A percentile compares a stretch with the other conserved stretches of the same genome.
These are phyloP conservation scores for Mamestra configurata DNA, from an alignment of 1,140 invertebrate genomes.

Conservation along the genomic window DNA sequence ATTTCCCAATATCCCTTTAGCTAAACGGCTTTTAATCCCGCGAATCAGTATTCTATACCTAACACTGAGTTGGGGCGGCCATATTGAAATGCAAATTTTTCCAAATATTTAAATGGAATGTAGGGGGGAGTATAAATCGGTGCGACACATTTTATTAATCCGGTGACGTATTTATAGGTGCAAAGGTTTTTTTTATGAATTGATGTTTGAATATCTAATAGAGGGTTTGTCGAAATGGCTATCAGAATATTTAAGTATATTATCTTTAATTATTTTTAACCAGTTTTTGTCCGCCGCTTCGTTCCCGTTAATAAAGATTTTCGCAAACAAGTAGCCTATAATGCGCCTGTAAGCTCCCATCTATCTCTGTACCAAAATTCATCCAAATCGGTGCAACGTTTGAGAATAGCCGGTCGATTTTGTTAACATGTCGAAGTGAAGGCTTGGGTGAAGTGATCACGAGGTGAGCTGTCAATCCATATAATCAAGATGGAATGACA, in stretches of 20 bases:
- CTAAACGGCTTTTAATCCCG: constrained; percentile 49
- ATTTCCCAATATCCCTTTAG: constrained; percentile 47
- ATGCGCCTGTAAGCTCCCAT: too few relatives aligned
- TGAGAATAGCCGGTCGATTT: too few relatives aligned
- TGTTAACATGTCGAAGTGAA: too few relatives aligned
- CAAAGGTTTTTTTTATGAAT: constrained; percentile 29
- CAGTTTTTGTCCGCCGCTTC: too few relatives aligned
- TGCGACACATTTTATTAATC: constrained; percentile 25
- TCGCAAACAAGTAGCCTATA: too few relatives aligned
- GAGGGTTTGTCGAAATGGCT: neutral
- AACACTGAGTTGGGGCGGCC: constrained; percentile 13
- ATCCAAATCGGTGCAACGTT: too few relatives aligned
- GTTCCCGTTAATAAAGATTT: too few relatives aligned
- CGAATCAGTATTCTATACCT: constrained; percentile 45
- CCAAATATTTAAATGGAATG: constrained; percentile 44
- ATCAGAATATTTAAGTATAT: neutral
- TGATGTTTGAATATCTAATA: constrained; percentile 26
- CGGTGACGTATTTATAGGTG: constrained; percentile 22
- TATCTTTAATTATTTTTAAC: too few relatives aligned
- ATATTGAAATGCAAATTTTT: constrained; percentile 49
- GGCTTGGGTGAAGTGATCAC: too few relatives aligned
- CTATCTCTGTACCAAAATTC: too few relatives aligned
- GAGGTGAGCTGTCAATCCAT: too few relatives aligned
- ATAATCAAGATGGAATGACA: too few relatives aligned
- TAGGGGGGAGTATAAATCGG: neutral